phyloP scores from a whole-genome alignment of 1,140 invertebrate genomes.

The Anastatus disparis region DNA sequence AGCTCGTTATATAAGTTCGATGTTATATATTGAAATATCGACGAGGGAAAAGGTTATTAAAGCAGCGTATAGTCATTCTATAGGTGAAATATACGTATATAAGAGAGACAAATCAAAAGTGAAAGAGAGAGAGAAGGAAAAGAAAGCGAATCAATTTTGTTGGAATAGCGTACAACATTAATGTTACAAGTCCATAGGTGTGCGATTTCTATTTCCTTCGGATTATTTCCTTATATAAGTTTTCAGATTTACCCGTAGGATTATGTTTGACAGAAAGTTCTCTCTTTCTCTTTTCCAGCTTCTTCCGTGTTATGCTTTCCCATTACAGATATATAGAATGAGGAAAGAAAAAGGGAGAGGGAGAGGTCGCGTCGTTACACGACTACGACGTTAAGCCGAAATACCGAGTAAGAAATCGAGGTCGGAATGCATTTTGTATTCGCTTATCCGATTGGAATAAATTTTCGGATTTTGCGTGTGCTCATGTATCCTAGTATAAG shows the following conservation, averaged over 20 bases:
- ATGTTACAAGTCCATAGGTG: not conserved
- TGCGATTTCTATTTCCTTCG: slow-evolving; percentile 11
- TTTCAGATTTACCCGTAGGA: not conserved
- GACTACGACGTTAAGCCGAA: slow-evolving; percentile 9
- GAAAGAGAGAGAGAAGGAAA: not conserved
- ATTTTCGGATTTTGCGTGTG: not conserved
- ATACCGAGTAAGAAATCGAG: not conserved
- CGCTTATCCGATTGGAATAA: slow-evolving; percentile 31
- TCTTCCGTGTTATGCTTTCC: not conserved
- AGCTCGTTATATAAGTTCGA: slow-evolving; percentile 29
- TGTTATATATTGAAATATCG: not conserved
- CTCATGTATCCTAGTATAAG: no score
- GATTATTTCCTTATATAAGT: slow-evolving; percentile 9
- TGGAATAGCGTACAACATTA: not conserved
- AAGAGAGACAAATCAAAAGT: not conserved
- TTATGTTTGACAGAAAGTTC: slow-evolving; percentile 1
- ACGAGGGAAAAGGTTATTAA: slow-evolving; percentile 23
- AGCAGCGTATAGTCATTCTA: not conserved
- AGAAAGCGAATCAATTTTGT: slow-evolving; percentile 23
- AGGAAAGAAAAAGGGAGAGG: not conserved
- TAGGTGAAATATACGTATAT: not conserved
- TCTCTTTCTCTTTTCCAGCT: not conserved
- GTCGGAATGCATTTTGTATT: slow-evolving; percentile 19
- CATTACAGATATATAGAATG: no score
- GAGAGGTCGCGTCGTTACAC: no score